Conservation (phyloP, 2,888 invertebrate genomes). For the Linnaemya vulpina region DNA sequence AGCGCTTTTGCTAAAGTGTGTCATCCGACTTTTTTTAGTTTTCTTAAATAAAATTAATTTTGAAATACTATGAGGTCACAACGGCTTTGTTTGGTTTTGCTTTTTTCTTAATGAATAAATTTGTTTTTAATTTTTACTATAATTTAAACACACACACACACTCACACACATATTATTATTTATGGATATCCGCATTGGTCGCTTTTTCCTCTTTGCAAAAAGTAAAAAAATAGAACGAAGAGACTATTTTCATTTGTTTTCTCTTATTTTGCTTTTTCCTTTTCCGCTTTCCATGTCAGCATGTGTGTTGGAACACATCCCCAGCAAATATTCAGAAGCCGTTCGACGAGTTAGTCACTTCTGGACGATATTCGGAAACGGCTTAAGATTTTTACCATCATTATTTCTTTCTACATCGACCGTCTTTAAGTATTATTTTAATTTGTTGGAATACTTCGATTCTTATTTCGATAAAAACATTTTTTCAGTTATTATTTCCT, state of each 20-base stretch:
- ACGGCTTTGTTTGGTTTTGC: background rate
- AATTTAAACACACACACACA: slow-evolving; percentile 50
- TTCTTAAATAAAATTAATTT: background rate
- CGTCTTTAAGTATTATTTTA: too few species aligned
- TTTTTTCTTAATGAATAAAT: background rate
- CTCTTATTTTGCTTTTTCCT: background rate
- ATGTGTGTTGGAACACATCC: background rate
- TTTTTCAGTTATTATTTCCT: too few species aligned
- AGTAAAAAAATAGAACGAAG: background rate
- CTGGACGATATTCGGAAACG: background rate
- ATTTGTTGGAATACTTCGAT: background rate
- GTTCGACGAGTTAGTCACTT: background rate
- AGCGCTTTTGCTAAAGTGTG: background rate
- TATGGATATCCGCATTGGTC: slow-evolving; percentile 72
- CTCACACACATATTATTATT: slow-evolving; percentile 69
- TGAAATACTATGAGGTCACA: background rate
- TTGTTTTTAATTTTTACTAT: slow-evolving; percentile 25
- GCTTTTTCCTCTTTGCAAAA: slow-evolving; percentile 50
- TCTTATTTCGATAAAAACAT: background rate
- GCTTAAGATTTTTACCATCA: too few species aligned
- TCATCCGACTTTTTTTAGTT: background rate
- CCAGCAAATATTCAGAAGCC: background rate
- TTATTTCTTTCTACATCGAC: too few species aligned
- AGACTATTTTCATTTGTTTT: background rate
- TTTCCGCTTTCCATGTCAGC: background rate